These are phyloP conservation scores for Archilochus colubris DNA, from an alignment of 2,113 vertebrate species.

Conservation along the genomic window DNA sequence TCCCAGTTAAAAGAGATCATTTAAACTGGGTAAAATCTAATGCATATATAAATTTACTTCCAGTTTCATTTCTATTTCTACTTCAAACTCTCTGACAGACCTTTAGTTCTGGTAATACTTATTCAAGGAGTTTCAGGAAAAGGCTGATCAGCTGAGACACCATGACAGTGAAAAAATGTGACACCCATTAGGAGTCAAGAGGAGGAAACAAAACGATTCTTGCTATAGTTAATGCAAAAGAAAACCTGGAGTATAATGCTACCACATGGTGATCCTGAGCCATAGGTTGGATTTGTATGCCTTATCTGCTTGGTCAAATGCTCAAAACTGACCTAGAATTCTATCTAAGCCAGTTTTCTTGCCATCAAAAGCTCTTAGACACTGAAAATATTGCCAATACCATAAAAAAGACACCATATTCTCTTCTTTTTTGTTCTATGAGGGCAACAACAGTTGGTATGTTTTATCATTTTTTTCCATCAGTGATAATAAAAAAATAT, in stretches of 20 bases:
- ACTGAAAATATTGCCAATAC: background rate
- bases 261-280: background rate
- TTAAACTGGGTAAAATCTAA: background rate
- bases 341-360: background rate
- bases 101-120: background rate
- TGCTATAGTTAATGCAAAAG: background rate
- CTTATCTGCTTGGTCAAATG: background rate
- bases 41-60: background rate
- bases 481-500: background rate
- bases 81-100: background rate
- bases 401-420: background rate
- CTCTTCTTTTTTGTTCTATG: background rate
- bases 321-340: constrained; percentile 1
- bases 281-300: background rate
- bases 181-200: background rate
- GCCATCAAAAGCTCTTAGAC: background rate
- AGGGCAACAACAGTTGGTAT: background rate
- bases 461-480: constrained; percentile 37
- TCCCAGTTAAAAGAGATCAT: background rate
- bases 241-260: background rate
- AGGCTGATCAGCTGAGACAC: background rate
- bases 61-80: background rate
- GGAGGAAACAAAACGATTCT: background rate
- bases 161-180: background rate
- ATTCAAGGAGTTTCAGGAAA: background rate